These are phyloP conservation scores for Falco punctatus DNA, from an alignment of 2,113 vertebrate species.

Conservation along the genomic window DNA sequence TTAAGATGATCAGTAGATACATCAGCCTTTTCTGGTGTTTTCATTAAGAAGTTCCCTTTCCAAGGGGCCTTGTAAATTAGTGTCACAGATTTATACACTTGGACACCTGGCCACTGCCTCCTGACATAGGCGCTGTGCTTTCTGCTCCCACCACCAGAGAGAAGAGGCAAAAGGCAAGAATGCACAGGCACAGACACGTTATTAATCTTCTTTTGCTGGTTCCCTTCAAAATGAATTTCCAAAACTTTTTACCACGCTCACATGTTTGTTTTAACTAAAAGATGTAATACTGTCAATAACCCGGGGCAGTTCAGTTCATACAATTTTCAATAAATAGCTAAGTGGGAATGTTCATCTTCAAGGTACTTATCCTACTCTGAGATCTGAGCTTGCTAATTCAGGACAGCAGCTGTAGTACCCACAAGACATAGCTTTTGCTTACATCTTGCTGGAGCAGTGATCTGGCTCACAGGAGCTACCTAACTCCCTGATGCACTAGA, in stretches of 20 bases:
- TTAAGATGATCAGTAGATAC: neutral
- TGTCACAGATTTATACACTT: neutral
- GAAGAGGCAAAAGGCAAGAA: neutral
- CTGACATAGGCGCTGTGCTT: fast-evolving
- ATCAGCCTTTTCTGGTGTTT: neutral
- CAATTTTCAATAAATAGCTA: neutral
- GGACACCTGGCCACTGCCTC: neutral
- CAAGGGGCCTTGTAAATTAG: neutral
- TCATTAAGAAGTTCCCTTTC: neutral
- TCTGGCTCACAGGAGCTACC: neutral
- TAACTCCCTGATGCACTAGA: neutral
- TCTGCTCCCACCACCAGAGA: neutral
- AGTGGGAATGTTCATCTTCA: neutral
- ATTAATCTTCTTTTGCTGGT: neutral
- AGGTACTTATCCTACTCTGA: neutral
- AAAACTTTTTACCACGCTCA: neutral
- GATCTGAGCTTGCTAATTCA: neutral
- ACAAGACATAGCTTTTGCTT: neutral
- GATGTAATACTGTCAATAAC: neutral
- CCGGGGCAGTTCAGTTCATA: neutral
- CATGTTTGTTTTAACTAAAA: neutral
- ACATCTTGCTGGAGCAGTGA: neutral
- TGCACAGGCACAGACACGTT: neutral
- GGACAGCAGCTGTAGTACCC: neutral
- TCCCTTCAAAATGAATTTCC: neutral